These are phyloP conservation scores for Erithacus rubecula DNA, from an alignment of 2,797 vertebrate species.

Conservation along the genomic window DNA sequence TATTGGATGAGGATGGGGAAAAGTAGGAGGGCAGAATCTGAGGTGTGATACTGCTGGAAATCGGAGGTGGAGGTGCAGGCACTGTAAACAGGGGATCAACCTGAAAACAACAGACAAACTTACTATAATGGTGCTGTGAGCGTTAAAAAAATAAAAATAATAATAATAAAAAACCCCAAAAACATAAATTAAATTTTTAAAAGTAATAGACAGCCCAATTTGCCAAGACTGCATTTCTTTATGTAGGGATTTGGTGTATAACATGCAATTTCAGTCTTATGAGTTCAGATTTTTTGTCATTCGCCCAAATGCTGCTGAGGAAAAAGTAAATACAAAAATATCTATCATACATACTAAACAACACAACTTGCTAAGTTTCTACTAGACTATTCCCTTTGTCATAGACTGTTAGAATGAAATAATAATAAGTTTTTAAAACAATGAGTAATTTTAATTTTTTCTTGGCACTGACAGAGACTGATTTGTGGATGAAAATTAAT, in stretches of 20 bases:
- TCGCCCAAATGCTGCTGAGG: not conserved
- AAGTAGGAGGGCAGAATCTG: constrained; percentile 84
- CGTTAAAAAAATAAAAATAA: not conserved
- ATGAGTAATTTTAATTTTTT: not conserved
- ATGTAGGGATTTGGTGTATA: not conserved
- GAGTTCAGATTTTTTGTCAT: not conserved
- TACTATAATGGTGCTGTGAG: constrained; percentile 65
- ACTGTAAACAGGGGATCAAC: constrained; percentile 92
- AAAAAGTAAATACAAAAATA: constrained; percentile 23
- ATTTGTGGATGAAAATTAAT: not conserved
- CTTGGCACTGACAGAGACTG: not conserved
- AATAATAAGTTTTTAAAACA: not conserved
- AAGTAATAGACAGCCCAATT: not conserved
- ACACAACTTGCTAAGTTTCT: not conserved
- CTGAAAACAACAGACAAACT: constrained; percentile 81
- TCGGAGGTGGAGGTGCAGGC: constrained; percentile 83
- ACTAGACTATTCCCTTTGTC: not conserved
- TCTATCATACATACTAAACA: not conserved
- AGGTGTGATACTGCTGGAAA: constrained; percentile 80
- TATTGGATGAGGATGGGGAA: constrained; percentile 82
- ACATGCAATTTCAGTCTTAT: not conserved
- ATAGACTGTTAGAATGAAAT: not conserved
- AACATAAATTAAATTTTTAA: too few species aligned
- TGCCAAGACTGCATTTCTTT: not conserved
- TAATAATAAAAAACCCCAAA: not conserved